Conservation (phyloP, 35 echinoderm and acorn worm genomes). For the Ophioderma brevispina region DNA sequence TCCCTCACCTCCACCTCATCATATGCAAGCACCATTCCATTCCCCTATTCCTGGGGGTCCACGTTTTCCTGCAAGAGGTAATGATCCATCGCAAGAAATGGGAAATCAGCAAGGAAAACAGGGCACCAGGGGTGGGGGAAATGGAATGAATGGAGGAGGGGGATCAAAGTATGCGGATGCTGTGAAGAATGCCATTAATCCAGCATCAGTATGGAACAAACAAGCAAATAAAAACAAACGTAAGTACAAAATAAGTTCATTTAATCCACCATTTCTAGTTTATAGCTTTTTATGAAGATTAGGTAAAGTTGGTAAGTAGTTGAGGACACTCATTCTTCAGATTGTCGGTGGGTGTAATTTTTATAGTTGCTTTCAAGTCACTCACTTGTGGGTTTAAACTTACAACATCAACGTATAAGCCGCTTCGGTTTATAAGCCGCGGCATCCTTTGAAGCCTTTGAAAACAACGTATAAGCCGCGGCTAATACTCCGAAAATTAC, state of each 20-base stretch:
- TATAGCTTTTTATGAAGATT: no score
- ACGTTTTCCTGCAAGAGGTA: background rate
- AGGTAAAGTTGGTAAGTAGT: no score
- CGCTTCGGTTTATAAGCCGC: no score
- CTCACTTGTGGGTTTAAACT: no score
- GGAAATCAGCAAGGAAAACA: background rate
- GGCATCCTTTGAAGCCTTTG: no score
- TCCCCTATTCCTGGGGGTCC: background rate
- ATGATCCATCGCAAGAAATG: background rate
- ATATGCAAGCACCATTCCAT: background rate
- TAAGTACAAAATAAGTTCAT: background rate
- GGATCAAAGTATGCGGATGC: conserved; percentile 1
- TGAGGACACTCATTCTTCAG: no score
- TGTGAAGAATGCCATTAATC: background rate
- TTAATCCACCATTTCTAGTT: background rate
- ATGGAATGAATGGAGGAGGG: background rate
- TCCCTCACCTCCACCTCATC: background rate
- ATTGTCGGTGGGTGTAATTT: no score
- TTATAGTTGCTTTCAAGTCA: no score
- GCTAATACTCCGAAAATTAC: no score
- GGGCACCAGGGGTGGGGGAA: background rate
- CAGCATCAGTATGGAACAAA: background rate
- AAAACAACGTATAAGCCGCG: no score
- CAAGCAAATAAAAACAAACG: background rate
- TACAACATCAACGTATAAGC: no score